Base-by-base conservation (phyloP, 2,888 invertebrate genomes). In the Euzophera pinguis region DNA sequence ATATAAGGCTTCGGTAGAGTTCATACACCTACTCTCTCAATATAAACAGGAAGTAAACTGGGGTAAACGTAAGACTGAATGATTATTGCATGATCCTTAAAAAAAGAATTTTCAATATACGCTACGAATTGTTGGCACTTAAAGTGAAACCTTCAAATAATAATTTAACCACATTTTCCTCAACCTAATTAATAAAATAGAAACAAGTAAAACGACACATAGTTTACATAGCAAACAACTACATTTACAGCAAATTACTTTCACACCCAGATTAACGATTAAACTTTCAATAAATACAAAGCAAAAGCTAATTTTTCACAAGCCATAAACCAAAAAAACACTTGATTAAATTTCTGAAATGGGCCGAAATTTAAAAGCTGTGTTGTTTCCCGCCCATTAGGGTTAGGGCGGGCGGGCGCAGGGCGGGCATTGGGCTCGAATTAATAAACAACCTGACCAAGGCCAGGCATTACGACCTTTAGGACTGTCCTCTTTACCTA, bases 391-490 rank as follows among this genome's bases (percentile, higher is more conserved):
- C 81, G 75, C 78, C 82, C 84, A 79, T 84, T 80, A 78, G 73
- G 83, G 84, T 77, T 74, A 75, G 80, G 79, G 78, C 70, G 79
- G 79, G 76, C 62, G 63, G 71, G 72, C 60, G 69, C 60, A 54
- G 73, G 74, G 76, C 67, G 81, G 81, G 75, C 72, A 78, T 79
- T 73, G 79, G 75, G 78, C 75, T 79, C 82, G 77, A 85, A 87
- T 86, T 87, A 87, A 87, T 88, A 84, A 87, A 84, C 84, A 84
- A 81, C 73, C 77, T 74, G 78, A 83, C 84, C 87, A 86, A 87
- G 87, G 86, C 74, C 82, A 75, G 67, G 65, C 71, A 67, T 67
- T 63, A 64, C 74, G 77, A 84, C 85, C 82, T 81, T 80, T 76
- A 64, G 66, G 68, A 75, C 79, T 75, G 71, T 69, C 70, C 77